Conservation (phyloP, 2,113 vertebrate genomes). For the Dromaius novaehollandiae region DNA sequence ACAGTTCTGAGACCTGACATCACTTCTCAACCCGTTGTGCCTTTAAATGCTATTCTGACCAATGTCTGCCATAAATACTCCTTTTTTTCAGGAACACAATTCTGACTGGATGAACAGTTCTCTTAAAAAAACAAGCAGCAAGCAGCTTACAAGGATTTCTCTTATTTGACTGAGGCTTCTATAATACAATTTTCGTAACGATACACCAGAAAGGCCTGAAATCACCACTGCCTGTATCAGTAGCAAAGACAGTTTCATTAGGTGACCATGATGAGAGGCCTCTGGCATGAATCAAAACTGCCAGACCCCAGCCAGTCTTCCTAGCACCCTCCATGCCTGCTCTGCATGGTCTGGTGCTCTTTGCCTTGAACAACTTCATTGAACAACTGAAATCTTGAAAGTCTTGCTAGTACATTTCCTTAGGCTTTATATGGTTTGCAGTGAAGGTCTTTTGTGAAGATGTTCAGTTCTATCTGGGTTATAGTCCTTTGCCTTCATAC, state of each 20-base stretch:
- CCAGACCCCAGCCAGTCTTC: background rate
- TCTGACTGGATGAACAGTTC: too few relatives aligned
- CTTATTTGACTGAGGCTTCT: background rate
- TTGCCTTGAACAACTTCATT: too few relatives aligned
- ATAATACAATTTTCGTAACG: background rate
- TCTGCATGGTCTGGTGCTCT: too few relatives aligned
- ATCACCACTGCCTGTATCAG: background rate
- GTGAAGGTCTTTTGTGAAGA: background rate
- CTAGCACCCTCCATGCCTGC: too few relatives aligned
- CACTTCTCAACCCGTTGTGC: too few relatives aligned
- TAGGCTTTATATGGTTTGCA: background rate
- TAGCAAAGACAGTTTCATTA: background rate
- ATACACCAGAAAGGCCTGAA: background rate
- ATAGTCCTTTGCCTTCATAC: background rate
- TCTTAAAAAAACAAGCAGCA: too few relatives aligned
- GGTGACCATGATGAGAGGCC: background rate
- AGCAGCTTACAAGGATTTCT: background rate
- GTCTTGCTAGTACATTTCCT: background rate
- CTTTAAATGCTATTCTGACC: too few relatives aligned
- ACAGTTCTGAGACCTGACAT: too few relatives aligned
- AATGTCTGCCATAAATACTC: too few relatives aligned
- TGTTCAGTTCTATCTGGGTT: background rate
- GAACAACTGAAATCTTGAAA: background rate
- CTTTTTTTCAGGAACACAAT: too few relatives aligned
- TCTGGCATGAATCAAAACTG: background rate